phyloP scores from a whole-genome alignment of 2,888 invertebrate species.

The Caenorhabditis sp. region DNA sequence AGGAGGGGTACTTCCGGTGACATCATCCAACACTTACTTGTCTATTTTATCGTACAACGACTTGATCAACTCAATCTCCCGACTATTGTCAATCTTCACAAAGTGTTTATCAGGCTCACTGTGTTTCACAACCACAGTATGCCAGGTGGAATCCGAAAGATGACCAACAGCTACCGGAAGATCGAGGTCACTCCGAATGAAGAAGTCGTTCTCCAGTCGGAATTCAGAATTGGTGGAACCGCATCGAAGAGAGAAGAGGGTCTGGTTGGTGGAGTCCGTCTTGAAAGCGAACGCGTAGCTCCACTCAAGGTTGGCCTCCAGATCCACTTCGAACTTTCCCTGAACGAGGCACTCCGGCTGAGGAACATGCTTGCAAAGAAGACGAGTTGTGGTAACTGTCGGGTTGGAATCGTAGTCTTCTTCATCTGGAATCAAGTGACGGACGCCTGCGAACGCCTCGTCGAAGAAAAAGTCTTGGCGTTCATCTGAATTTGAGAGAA shows the following conservation, averaged over 20 bases:
- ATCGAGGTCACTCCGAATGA: constrained; percentile 48
- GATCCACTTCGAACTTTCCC: constrained; percentile 54
- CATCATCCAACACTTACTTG: constrained; percentile 18
- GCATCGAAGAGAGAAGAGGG: constrained; percentile 50
- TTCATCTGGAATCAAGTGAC: constrained; percentile 60
- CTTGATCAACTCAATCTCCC: constrained; percentile 33
- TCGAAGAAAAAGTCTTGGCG: constrained; percentile 51
- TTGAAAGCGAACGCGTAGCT: constrained; percentile 61
- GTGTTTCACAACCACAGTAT: constrained; percentile 49
- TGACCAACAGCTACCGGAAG: constrained; percentile 46
- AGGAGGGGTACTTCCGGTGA: not conserved
- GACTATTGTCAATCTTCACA: constrained; percentile 45
- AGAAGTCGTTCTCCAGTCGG: constrained; percentile 60
- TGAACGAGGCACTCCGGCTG: constrained; percentile 49
- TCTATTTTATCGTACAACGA: constrained; percentile 26
- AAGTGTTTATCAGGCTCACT: constrained; percentile 42
- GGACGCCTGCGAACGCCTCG: constrained; percentile 53
- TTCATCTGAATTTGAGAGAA: constrained; percentile 12
- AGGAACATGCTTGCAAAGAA: constrained; percentile 52
- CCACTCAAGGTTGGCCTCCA: constrained; percentile 54
- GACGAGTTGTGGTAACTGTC: constrained; percentile 34
- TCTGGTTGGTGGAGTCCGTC: constrained; percentile 60
- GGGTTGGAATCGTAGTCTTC: constrained; percentile 55
- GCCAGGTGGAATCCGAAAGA: constrained; percentile 64
- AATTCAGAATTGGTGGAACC: constrained; percentile 28